Conservation (phyloP, 2,113 vertebrate species). For the Hemibates koningsi region DNA sequence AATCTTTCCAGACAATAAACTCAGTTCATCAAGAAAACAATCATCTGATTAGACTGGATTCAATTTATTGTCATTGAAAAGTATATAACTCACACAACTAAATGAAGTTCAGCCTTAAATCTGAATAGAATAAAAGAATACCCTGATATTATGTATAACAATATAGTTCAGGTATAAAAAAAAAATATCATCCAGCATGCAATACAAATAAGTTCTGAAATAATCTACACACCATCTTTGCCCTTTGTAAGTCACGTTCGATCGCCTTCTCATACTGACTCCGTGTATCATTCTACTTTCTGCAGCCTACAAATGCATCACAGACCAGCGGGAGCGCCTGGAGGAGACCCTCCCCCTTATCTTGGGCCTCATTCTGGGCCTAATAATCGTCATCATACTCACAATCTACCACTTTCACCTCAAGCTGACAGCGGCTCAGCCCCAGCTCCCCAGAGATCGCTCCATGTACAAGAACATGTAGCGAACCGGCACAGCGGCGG, state of each 20-base stretch:
- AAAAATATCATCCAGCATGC: neutral
- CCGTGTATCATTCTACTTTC: neutral
- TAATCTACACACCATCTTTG: neutral
- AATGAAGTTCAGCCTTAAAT: neutral
- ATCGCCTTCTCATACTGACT: neutral
- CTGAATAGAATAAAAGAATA: neutral
- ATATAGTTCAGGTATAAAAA: neutral
- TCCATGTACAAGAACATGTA: slow-evolving; percentile 99
- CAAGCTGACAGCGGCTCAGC: slow-evolving; percentile 86
- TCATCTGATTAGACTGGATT: neutral
- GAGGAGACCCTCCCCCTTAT: slow-evolving; percentile 93
- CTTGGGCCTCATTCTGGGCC: slow-evolving; percentile 85
- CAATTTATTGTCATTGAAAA: neutral
- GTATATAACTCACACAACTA: neutral
- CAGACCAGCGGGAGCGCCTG: slow-evolving; percentile 88
- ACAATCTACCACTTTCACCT: slow-evolving; percentile 92
- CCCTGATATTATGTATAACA: neutral
- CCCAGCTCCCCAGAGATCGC: slow-evolving; percentile 87
- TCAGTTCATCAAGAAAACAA: neutral
- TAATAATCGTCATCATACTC: slow-evolving; percentile 86
- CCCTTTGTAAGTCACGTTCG: neutral
- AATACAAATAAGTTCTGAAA: neutral
- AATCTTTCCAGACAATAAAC: neutral
- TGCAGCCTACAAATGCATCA: slow-evolving; percentile 90
- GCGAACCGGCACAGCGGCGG: neutral